A percentile compares a stretch with the other conserved stretches of the same genome.
These are phyloP conservation scores for Scaptomyza montana DNA, from an alignment of 1,140 invertebrate genomes.

Conservation along the genomic window DNA sequence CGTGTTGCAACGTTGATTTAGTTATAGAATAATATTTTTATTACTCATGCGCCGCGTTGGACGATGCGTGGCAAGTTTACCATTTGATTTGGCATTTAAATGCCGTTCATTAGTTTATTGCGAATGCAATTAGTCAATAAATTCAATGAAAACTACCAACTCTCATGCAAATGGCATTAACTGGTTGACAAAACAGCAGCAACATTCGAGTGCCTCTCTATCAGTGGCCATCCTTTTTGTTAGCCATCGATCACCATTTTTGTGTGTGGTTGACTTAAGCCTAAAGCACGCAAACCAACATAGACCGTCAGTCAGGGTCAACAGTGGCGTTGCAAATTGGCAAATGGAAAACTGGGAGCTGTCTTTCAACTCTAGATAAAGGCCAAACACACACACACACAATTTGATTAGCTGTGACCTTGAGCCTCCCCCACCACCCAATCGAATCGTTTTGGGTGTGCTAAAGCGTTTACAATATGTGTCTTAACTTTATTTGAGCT, in stretches of 20 bases:
- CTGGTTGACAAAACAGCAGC: slow-evolving; percentile 36
- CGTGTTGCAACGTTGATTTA: slow-evolving; percentile 55
- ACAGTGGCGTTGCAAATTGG: slow-evolving; percentile 54
- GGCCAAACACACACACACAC: slow-evolving; percentile 27
- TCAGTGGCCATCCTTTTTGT: slow-evolving; percentile 67
- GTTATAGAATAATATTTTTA: slow-evolving; percentile 3
- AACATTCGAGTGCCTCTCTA: slow-evolving; percentile 54
- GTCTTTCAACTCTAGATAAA: slow-evolving; percentile 21
- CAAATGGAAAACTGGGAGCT: slow-evolving; percentile 37
- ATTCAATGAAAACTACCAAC: slow-evolving; percentile 76
- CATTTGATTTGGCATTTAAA: slow-evolving; percentile 75
- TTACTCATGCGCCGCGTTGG: slow-evolving; percentile 58
- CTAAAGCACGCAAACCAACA: slow-evolving; percentile 14
- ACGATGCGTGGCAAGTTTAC: slow-evolving; percentile 63
- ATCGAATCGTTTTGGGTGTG: slow-evolving; percentile 3
- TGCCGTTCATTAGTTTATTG: slow-evolving; percentile 64
- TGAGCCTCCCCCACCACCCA: not conserved
- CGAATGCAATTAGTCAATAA: slow-evolving; percentile 78
- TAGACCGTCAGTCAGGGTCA: not conserved
- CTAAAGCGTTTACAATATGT: not conserved
- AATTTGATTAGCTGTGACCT: slow-evolving; percentile 33
- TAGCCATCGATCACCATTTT: slow-evolving; percentile 66
- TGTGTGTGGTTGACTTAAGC: not conserved
- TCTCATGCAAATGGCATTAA: slow-evolving; percentile 57
- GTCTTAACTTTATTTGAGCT: slow-evolving; percentile 1